Evolutionary conservation across 2,113 vertebrate genomes (phyloP), one percentile per base, ranked within the genome.

Genomic region (Pollachius pollachius): DNA sequence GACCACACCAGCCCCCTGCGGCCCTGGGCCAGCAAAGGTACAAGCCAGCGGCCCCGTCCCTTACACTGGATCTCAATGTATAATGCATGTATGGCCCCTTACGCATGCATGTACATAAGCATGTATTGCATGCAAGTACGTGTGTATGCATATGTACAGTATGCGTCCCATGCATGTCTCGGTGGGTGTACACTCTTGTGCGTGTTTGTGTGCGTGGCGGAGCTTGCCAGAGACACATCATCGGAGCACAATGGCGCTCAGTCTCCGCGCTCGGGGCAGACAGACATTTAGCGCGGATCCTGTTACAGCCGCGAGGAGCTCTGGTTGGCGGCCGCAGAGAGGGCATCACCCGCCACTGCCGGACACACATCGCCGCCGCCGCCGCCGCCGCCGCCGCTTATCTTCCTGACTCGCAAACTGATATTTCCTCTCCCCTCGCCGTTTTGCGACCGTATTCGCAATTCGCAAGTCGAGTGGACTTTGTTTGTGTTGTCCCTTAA

Each of bases 1-100:
- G 95, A 99, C 0, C 94, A 97, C 1, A 78, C 68, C 82, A 99
- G 97, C 74, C 97, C 97, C 1, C 85, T 99, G 59, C 87, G 90
- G 27, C 92, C 94, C 69, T 84, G 90, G 81, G 30, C 30, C 30
- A 34, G 30, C 30, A 34, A 34, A 34, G 30, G 30, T 34, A 34
- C 30, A 34, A 23, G 23, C 30, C 30, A 34, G 30, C 30, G 30
- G 30, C 30, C 30, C 30, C 2, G 1, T 34, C 30, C 30, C 23
- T 23, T 23, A 1, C 3, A 2, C 23, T 23, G 23, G 23, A 4
- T 8, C 3, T 8, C 15, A 1, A n/a, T 23, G 41, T 48, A 48
- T 48, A 34, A 34, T 7, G 30, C 30, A 30, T 30, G 30, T 30
- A 30, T 6, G 30, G 1, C 30, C 30, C 30, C 30, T 23, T 23